A percentile compares a stretch with the other conserved stretches of the same genome.
Conservation (phyloP, 2,888 invertebrate genomes). For the Gibbula magus region DNA sequence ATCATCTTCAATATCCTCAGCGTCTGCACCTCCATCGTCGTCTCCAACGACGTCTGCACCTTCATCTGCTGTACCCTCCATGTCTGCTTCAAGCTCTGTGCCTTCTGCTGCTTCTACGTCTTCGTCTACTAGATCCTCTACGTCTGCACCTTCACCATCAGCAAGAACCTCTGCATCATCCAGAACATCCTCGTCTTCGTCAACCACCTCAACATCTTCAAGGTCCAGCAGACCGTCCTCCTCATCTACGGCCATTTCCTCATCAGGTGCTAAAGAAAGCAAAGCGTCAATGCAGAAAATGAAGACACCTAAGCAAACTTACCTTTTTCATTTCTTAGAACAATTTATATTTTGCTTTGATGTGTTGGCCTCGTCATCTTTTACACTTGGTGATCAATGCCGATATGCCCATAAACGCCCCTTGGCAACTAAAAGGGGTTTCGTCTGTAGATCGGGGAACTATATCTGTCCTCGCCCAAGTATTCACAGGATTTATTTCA, state of each 20-base stretch:
- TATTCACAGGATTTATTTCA: no score
- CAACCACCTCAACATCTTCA: constrained; percentile 40
- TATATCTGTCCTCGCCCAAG: no score
- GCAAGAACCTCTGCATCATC: constrained; percentile 73
- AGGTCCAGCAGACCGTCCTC: neutral
- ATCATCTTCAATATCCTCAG: no score
- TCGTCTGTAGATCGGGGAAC: no score
- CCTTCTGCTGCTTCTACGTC: neutral
- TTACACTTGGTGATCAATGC: no score
- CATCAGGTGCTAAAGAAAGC: neutral
- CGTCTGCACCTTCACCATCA: constrained; percentile 4
- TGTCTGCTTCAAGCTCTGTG: constrained; percentile 55
- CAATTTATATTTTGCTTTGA: neutral
- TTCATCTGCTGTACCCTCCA: neutral
- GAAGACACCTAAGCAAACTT: neutral
- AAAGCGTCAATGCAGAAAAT: neutral
- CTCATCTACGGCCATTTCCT: neutral
- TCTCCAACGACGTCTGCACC: neutral
- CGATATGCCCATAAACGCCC: no score
- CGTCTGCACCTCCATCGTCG: neutral
- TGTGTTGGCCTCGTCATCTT: no score
- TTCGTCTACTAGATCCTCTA: neutral
- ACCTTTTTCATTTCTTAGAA: neutral
- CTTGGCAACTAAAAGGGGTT: no score
- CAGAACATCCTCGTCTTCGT: constrained; percentile 75